Evolutionary conservation across 2,797 vertebrate genomes (phyloP).

Genomic region (Serranus cabrilla): DNA sequence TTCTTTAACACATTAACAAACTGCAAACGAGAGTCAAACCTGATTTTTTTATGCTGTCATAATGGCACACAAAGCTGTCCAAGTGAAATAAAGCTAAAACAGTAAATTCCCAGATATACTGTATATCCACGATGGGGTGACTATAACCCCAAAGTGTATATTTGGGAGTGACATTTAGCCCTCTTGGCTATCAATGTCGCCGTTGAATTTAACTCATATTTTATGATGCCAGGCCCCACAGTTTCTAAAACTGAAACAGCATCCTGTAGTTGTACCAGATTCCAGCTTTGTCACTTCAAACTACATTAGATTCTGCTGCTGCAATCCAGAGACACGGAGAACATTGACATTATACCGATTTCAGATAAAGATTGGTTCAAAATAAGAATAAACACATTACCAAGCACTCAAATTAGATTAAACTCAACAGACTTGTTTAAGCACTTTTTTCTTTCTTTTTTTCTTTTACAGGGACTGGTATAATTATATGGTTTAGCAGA

Average conservation of each 20-base stretch:
- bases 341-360: no score
- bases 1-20: not conserved
- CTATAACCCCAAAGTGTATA: not conserved
- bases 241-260: no score
- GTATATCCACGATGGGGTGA: not conserved
- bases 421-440: not conserved
- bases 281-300: no score
- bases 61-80: not conserved
- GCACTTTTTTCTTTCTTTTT: no score
- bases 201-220: no score
- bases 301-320: no score
- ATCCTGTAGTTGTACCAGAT: no score
- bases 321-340: no score
- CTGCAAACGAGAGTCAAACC: not conserved
- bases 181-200: not conserved
- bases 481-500: slow-evolving; percentile 10
- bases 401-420: slow-evolving; percentile 2
- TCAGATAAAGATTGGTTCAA: no score
- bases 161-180: not conserved
- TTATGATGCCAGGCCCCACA: no score
- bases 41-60: not conserved
- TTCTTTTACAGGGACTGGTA: not conserved
- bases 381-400: slow-evolving; percentile 1
- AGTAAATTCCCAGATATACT: not conserved
- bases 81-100: not conserved